Base-by-base conservation (phyloP, 2,797 vertebrate genomes). In the Sebastolobus altivelis region DNA sequence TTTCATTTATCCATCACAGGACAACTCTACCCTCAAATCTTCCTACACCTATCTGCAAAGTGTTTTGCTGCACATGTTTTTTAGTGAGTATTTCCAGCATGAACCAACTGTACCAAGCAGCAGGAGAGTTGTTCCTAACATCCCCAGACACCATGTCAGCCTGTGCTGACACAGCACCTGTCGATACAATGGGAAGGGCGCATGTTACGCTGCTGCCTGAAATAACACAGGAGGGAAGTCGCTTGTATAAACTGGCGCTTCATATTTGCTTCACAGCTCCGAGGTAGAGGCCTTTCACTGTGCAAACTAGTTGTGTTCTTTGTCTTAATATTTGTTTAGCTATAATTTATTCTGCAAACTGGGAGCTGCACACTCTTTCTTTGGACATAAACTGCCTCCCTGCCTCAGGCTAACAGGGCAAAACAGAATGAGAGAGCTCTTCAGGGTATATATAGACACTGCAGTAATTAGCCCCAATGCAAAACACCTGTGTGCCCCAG, bases 101-200 rank as follows among this genome's bases (percentile, higher is more conserved):
- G 12, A 60, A 71, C 16, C 31, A 67, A 49, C 69, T 75, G 52
- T 20, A 71, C 4, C 0, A 29, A 20, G n/a, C 27, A 80, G 37
- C n/a, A 38, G 58, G 18, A 54, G 27, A 66, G 10, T 29, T 77
- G 52, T 40, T 65, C 18, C 16, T 37, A 69, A 63, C 38, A 61
- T 60, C 33, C 14, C 61, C 25, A 37, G 63, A 67, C 58, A 74
- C 58, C 62, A 20, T 31, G 72, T 66, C 58, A 80, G 46, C 56
- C 27, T 72, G 55, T 72, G 84, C 82, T 75, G 75, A 83, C 65
- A 13, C 70, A 79, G 71, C 81, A 65, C 43, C 54, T 68, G 56
- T 46, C 29, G 4, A 65, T 33, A 13, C 31, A 52, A 79, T 49
- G 11, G 18, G 35, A 56, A 70, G 29, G 65, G 37, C 3, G 8